Evolutionary conservation across 2,888 invertebrate genomes (phyloP), one percentile per base, ranked within the genome.

Genomic region (Pammene fasciana): DNA sequence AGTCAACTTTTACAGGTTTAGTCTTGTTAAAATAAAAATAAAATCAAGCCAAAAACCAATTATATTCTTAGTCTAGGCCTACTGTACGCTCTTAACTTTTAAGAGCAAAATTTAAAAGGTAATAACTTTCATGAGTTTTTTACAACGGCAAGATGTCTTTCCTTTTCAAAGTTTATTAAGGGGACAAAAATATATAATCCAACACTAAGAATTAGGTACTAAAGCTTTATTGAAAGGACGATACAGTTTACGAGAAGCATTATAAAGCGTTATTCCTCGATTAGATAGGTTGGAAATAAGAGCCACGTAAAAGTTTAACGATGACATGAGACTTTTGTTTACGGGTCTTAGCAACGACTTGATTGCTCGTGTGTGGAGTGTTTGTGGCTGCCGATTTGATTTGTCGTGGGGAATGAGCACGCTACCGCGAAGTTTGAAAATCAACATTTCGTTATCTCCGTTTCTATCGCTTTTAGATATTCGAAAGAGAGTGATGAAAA

Each of bases 271-370:
- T 50, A 68, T 48, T 55, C 48, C 56, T 26, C 56, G 70, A 65
- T 70, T 70, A 65, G 60, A 70, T 70, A 70, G 65, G 60, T 70
- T 54, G 70, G 70, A 65, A 65, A 65, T 70, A 60, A 65, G 46
- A 43, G 60, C 54, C 38, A 14, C 54, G 65, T 70, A 70, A 70
- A 70, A 70, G 60, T 70, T 70, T 70, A 65, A 70, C 60, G 70
- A 65, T 70, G 60, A 60, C 70, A 48, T 60, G 65, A 36, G 54
- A 41, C 57, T 68, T 64, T 65, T 70, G 70, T 70, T 60, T 70
- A 65, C 54, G 59, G 57, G 48, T 26, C 34, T 14, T 59, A 50
- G 55, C 9, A 43, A 54, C 36, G 52, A 45, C 36, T 57, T 57
- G 45, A 68, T 64, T 64, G 14, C 50, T 13, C 46, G 64, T 54